Conservation (phyloP, 2,113 vertebrate genomes). For the Lamprotornis superbus region DNA sequence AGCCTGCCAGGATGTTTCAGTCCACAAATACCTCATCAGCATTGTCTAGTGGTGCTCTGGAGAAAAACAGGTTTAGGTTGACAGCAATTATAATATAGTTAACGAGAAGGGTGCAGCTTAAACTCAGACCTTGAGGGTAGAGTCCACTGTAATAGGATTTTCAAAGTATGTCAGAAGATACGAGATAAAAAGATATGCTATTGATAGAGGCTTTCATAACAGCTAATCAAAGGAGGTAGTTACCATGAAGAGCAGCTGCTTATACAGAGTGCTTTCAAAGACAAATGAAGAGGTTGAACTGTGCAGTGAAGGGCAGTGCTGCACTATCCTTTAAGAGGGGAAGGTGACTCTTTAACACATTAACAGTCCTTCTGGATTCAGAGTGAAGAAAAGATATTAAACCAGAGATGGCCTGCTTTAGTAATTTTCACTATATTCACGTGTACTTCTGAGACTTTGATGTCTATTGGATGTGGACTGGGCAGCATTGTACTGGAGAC, state of each 20-base stretch:
- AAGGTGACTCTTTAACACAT: background rate
- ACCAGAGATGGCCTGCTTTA: background rate
- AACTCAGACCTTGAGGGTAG: conserved; percentile 52
- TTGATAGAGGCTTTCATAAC: conserved; percentile 10
- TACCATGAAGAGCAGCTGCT: background rate
- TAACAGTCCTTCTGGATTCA: background rate
- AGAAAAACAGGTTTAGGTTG: conserved; percentile 35
- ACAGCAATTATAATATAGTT: conserved; percentile 15
- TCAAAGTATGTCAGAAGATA: conserved; percentile 29
- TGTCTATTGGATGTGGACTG: background rate
- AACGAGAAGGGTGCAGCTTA: conserved; percentile 43
- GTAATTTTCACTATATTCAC: background rate
- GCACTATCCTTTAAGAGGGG: background rate
- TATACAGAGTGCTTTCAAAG: background rate
- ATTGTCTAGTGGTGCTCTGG: background rate
- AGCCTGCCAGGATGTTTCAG: background rate
- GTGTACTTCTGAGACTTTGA: background rate
- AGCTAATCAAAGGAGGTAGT: conserved; percentile 26
- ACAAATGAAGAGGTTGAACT: background rate
- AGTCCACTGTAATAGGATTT: conserved; percentile 49
- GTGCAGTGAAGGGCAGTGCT: background rate
- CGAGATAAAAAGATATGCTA: conserved; percentile 13
- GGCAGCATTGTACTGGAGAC: background rate
- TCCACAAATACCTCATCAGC: background rate
- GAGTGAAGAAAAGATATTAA: background rate